Evolutionary conservation across 1,140 invertebrate species (phyloP), one percentile per base, ranked within the genome.

Genomic region (Hirudo medicinalis): DNA sequence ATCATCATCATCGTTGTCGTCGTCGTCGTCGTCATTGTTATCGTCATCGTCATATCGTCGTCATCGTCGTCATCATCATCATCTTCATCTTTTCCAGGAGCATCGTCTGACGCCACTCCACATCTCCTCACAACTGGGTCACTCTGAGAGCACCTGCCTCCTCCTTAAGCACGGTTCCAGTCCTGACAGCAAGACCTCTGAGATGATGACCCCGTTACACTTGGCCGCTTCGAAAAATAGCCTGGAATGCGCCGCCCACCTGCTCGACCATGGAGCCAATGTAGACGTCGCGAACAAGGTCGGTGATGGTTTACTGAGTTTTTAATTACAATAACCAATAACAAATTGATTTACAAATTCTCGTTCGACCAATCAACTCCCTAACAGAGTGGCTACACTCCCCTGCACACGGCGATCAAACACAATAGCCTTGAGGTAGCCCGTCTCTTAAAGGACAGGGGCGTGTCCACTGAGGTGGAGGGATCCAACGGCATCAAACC

Each of bases 401-500:
- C 96, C n/a, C 84, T 99, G 17, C 97, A 99, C 84, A 86, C 99
- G 76, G 94, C 96, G n/a, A 91, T 94, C 49, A 99, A 99, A 84
- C 98, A 99, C 83, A 96, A 95, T 53, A 93, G 97, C 81, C 88
- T 97, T 75, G 95, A 95, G 83, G 92, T 98, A 9, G 94, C 92
- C 5, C 89, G 91, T 70, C 85, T 99, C 69, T 85, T 99, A 32
- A 85, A 98, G 29, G 92, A 97, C 80, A 90, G 89, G 80, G 91
- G 93, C 73, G 94, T 94, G 3, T 89, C 92, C 60, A 90, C 97
- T 20, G 94, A 99, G 84, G 89, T 94, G 27, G 91, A 96, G 79
- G 97, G 95, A 78, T 99, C 88, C 87, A 99, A 99, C 79, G 93
- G 94, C 27, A 92, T 99, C 67, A 99, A 96, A 0, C 94, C 97